Evolutionary conservation across 2,888 invertebrate species (phyloP).

Genomic region (Pogonocherus hispidulus): DNA sequence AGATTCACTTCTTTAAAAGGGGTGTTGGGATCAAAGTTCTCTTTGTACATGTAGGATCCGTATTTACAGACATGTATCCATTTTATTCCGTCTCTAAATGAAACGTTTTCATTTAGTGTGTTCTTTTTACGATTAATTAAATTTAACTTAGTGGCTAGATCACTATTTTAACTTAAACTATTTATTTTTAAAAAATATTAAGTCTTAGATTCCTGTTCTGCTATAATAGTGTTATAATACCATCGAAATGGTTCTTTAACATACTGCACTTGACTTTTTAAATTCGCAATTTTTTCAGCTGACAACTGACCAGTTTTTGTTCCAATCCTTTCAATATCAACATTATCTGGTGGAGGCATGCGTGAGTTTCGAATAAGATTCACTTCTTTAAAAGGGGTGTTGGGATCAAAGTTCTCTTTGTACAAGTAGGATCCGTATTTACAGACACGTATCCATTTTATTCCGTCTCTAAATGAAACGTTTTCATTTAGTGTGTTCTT

Average conservation of each 20-base stretch:
- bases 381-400: constrained; percentile 34
- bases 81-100: constrained; percentile 38
- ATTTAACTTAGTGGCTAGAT: constrained; percentile 38
- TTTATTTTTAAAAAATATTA: too few relatives aligned
- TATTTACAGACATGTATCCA: constrained; percentile 33
- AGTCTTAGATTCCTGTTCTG: constrained; percentile 7
- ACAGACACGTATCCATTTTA: constrained; percentile 37
- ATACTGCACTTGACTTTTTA: constrained; percentile 22
- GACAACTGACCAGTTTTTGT: constrained; percentile 21
- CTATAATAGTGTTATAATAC: constrained; percentile 22
- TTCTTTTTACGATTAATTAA: constrained; percentile 40
- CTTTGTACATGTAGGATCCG: constrained; percentile 35
- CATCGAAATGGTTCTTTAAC: constrained; percentile 15
- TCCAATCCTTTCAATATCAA: constrained; percentile 24
- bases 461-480: constrained; percentile 36
- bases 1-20: constrained; percentile 33
- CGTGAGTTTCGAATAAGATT: constrained; percentile 2
- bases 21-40: constrained; percentile 23
- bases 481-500: constrained; percentile 30
- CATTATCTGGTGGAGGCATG: constrained; percentile 17
- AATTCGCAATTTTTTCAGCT: constrained; percentile 16
- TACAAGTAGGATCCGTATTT: constrained; percentile 32
- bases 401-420: constrained; percentile 31
- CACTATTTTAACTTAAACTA: neutral
- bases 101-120: constrained; percentile 29